Evolutionary conservation across 1,140 invertebrate species (phyloP).

Genomic region (Anoplolepis gracilipes): DNA sequence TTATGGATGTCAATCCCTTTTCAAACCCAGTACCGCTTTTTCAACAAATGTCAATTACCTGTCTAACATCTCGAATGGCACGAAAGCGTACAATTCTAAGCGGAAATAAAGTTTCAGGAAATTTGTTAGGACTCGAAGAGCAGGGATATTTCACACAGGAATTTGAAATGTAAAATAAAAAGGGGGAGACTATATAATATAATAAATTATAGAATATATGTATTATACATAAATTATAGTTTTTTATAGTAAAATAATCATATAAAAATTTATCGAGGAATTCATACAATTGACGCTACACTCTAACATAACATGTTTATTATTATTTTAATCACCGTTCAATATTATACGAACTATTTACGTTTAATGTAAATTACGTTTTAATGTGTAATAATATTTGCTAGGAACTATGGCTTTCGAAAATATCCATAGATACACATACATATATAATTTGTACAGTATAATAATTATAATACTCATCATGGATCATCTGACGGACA

Average conservation of each 20-base stretch:
- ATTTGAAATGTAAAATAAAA: background rate
- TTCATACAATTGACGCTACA: background rate
- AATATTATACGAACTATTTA: constrained; percentile 17
- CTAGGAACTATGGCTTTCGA: background rate
- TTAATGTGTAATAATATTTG: constrained; percentile 8
- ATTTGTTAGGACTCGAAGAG: background rate
- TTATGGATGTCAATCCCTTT: background rate
- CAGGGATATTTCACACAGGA: background rate
- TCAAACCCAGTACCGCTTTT: background rate
- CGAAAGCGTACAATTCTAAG: background rate
- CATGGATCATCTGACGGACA: background rate
- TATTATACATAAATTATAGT: background rate
- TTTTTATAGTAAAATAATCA: background rate
- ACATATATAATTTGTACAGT: background rate
- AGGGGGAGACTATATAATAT: background rate
- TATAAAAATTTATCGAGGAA: background rate
- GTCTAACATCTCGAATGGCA: background rate
- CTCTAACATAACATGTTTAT: background rate
- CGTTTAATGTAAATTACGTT: no score
- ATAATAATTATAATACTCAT: background rate
- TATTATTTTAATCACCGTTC: background rate
- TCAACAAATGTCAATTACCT: no score
- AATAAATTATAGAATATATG: background rate
- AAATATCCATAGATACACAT: background rate
- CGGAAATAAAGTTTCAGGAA: background rate